Evolutionary conservation across 2,888 invertebrate genomes (phyloP), one percentile per base, ranked within the genome.

Genomic region (Chorisops tibialis): DNA sequence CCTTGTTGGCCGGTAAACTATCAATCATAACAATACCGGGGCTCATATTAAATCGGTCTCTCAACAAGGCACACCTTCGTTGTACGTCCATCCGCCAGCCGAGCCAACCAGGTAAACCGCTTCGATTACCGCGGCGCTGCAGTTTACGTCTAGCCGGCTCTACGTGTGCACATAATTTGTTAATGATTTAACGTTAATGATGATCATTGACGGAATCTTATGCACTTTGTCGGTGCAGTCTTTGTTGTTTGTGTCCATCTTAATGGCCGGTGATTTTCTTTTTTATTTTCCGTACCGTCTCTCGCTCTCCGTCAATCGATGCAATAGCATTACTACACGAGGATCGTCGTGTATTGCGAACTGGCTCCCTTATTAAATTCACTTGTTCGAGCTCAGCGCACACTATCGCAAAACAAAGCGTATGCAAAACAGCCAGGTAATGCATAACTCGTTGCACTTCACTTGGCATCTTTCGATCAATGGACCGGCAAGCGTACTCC

Each of bases 101-200:
- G 16, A 16, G 12, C 5, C 43, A 59, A 59, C 45, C 47, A 48
- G 59, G 48, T 59, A 48, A 48, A 59, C 48, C 59, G 48, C 47
- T 59, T n/a, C n/a, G n/a, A n/a, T n/a, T 48, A 59, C 47, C 47
- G 59, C 48, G 48, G 47, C 56, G 43, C 56, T n/a, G 56, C 56
- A 45, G 56, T 45, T 56, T 56, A 56, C 56, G 43, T 56, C 56
- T 56, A 56, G 56, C 30, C 56, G 56, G 43, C 56, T 56, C 56
- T 59, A 59, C 59, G 48, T 59, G 59, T 48, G 48, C 48, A 59
- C 48, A 49, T 59, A 50, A 59, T 59, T 59, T 59, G 59, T 59
- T 59, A 59, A 59, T 59, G 49, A 59, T 49, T 59, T 59, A 59
- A 59, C 59, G 49, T 59, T 59, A 59, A 59, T 59, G 48, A 59